These are phyloP conservation scores for Archips xylosteana DNA, from an alignment of 2,888 invertebrate genomes.

Conservation along the genomic window DNA sequence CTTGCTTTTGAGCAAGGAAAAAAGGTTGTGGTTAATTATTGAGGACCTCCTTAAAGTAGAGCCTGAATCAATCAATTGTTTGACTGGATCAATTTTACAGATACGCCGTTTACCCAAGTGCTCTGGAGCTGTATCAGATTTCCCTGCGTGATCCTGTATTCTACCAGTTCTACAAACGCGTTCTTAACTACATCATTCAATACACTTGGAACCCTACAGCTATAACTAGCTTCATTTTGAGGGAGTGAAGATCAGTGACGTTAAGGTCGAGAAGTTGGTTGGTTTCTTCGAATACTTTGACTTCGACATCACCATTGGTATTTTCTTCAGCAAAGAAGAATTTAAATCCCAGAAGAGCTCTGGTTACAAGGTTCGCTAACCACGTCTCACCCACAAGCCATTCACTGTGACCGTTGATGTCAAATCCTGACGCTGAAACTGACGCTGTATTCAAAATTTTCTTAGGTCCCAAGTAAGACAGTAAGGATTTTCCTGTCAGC, in stretches of 20 bases:
- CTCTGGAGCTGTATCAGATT: conserved; percentile 87
- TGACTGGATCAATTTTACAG: background rate
- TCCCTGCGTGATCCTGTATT: conserved; percentile 90
- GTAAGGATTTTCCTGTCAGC: conserved; percentile 78
- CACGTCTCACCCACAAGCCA: conserved; percentile 89
- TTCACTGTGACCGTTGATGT: conserved; percentile 87
- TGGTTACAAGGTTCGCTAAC: conserved; percentile 86
- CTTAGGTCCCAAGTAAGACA: conserved; percentile 89
- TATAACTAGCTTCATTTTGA: conserved; percentile 83
- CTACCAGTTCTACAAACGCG: conserved; percentile 88
- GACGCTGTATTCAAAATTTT: conserved; percentile 88
- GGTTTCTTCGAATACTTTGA: conserved; percentile 89
- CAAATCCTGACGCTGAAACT: conserved; percentile 85
- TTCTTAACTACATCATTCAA: conserved; percentile 84
- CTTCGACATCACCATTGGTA: conserved; percentile 86
- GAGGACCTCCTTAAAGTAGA: too few species aligned
- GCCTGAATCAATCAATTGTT: background rate
- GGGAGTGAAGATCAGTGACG: conserved; percentile 86
- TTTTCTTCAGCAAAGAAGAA: conserved; percentile 61
- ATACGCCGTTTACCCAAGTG: conserved; percentile 78
- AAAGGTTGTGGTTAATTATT: too few species aligned
- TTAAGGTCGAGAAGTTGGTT: conserved; percentile 86
- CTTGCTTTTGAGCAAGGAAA: too few species aligned
- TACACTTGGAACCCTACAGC: conserved; percentile 86
- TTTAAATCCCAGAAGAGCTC: conserved; percentile 67